phyloP scores from a whole-genome alignment of 2,113 vertebrate genomes.

The Pseudois nayaur region DNA sequence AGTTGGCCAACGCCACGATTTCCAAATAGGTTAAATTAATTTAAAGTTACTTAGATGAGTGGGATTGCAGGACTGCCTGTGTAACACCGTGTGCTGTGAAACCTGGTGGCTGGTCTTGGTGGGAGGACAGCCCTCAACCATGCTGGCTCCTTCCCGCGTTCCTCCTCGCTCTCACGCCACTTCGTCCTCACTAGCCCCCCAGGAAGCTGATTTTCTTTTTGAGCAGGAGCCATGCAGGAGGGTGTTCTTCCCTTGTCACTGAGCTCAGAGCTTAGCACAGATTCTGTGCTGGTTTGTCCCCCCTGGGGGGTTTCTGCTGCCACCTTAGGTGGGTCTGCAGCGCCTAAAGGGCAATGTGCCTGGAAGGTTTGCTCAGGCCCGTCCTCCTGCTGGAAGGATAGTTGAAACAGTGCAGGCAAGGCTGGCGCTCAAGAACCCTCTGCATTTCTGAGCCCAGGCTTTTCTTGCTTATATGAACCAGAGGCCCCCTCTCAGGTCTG shows the following conservation, averaged over 20 bases:
- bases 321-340: not conserved
- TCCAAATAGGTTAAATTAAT: not conserved
- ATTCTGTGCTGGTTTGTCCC: not conserved
- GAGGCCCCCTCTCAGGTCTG: not conserved
- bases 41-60: not conserved
- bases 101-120: not conserved
- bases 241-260: not conserved
- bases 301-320: not conserved
- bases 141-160: not conserved
- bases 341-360: rapidly evolving
- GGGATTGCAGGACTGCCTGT: not conserved
- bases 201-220: not conserved
- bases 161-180: not conserved
- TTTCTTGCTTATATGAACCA: not conserved
- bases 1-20: not conserved
- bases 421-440: not conserved
- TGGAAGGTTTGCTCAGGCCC: not conserved
- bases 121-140: not conserved
- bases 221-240: not conserved
- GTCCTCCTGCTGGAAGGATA: not conserved
- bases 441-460: not conserved
- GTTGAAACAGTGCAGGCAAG: not conserved
- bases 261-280: not conserved
- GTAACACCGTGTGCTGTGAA: not conserved
- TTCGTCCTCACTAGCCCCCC: not conserved